Evolutionary conservation across 1,140 invertebrate species (phyloP).

Genomic region (Leguminivora glycinivorella): DNA sequence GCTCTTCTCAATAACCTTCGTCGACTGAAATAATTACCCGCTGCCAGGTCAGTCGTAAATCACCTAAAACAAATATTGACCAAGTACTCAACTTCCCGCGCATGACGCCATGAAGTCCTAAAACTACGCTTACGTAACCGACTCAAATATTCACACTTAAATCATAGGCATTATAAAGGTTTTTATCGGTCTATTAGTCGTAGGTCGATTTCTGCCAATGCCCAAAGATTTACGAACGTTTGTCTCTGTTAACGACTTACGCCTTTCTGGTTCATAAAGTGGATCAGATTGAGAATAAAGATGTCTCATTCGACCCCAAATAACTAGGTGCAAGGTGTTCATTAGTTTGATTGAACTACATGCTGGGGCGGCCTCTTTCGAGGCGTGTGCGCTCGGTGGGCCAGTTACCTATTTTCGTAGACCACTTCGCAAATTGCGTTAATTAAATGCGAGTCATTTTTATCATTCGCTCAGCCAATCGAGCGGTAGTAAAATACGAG

Average conservation of each 20-base stretch:
- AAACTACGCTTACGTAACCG: constrained; percentile 18
- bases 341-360: constrained; percentile 27
- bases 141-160: constrained; percentile 28
- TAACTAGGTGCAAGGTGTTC: constrained; percentile 26
- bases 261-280: not conserved
- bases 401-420: constrained; percentile 13
- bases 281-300: constrained; percentile 5
- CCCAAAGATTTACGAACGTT: not conserved
- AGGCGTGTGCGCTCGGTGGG: constrained; percentile 6
- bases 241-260: not conserved
- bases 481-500: not conserved
- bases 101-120: constrained; percentile 25
- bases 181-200: constrained; percentile 9
- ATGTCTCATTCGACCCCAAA: constrained; percentile 22
- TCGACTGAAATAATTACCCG: too few relatives aligned
- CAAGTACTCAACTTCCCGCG: constrained; percentile 10
- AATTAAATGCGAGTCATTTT: not conserved
- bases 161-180: constrained; percentile 13
- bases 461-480: not conserved
- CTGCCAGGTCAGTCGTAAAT: constrained; percentile 9
- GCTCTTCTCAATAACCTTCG: too few relatives aligned
- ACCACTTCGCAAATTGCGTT: constrained; percentile 21
- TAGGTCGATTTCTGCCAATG: not conserved
- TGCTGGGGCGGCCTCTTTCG: not conserved
- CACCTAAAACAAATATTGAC: constrained; percentile 9